Evolutionary conservation across 1,140 invertebrate genomes (phyloP).

Genomic region (Maniola jurtina): DNA sequence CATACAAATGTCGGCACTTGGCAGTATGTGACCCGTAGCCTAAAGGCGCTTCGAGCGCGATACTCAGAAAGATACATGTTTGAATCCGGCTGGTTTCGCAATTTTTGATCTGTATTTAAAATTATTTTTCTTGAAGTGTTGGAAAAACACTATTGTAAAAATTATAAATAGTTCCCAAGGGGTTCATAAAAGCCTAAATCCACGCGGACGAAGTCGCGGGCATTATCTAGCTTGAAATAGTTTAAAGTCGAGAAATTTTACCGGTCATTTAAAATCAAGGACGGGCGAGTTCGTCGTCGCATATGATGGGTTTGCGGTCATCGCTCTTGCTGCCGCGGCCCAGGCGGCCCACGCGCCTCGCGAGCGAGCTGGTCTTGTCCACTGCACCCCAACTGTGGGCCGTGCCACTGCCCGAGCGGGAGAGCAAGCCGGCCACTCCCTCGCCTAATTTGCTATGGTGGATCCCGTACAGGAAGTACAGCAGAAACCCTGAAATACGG

Average conservation of each 20-base stretch:
- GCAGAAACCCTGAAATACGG: conserved; percentile 84
- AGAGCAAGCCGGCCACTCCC: conserved; percentile 65
- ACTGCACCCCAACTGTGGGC: conserved; percentile 65
- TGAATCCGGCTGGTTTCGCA: too few relatives aligned
- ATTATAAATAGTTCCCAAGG: too few relatives aligned
- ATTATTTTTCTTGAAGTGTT: too few relatives aligned
- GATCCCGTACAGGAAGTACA: conserved; percentile 94
- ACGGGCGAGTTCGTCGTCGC: conserved; percentile 64
- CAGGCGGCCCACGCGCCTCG: conserved; percentile 57
- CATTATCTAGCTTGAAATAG: neutral
- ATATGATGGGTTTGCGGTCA: conserved; percentile 69
- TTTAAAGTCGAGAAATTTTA: neutral
- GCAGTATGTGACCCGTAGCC: too few relatives aligned
- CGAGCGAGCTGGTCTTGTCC: conserved; percentile 63
- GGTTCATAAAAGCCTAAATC: too few relatives aligned
- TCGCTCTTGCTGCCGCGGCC: conserved; percentile 61
- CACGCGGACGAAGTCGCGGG: too few relatives aligned
- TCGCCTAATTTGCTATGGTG: conserved; percentile 92
- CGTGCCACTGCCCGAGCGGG: conserved; percentile 56
- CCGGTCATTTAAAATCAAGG: conserved; percentile 56
- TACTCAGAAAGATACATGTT: too few relatives aligned
- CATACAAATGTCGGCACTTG: too few relatives aligned
- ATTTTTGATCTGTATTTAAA: too few relatives aligned
- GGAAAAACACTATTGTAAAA: too few relatives aligned
- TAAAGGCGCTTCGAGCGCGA: too few relatives aligned